Conservation (phyloP, 30 jellyfish, hydroid and myxozoan genomes). For the Pelagia noctiluca region DNA sequence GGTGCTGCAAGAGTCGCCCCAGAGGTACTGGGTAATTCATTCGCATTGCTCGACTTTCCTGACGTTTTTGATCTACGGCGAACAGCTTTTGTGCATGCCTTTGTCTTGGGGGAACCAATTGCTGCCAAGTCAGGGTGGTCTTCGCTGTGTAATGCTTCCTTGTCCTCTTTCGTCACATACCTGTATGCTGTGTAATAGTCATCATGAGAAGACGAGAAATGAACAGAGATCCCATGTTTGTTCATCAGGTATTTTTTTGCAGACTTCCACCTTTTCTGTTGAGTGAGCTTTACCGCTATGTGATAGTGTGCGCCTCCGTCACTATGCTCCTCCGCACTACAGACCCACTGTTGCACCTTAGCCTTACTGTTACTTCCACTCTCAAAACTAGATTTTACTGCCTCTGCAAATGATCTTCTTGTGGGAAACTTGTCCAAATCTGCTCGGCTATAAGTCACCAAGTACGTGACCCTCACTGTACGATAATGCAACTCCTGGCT, state of each 20-base stretch:
- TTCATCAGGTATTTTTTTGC: not conserved
- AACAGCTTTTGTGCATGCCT: not conserved
- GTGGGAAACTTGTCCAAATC: not conserved
- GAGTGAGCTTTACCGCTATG: not conserved
- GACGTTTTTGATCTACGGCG: too few species aligned
- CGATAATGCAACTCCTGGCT: too few species aligned
- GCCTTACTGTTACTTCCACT: not conserved
- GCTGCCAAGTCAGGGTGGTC: not conserved
- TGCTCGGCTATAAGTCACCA: not conserved
- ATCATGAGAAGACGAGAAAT: not conserved
- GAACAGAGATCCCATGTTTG: not conserved
- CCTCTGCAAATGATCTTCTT: not conserved
- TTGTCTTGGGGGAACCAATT: not conserved
- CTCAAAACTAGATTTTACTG: too few species aligned
- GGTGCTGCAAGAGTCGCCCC: not conserved
- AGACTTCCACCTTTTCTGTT: not conserved
- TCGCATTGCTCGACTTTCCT: not conserved
- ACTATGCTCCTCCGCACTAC: not conserved
- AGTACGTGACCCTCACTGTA: not conserved
- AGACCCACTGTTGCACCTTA: not conserved
- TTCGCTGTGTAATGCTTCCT: not conserved
- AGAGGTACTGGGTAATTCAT: not conserved
- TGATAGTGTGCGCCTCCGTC: not conserved
- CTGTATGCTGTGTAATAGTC: not conserved
- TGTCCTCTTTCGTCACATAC: not conserved